phyloP scores from a whole-genome alignment of 2,113 vertebrate species.

The Prietella phreatophila region DNA sequence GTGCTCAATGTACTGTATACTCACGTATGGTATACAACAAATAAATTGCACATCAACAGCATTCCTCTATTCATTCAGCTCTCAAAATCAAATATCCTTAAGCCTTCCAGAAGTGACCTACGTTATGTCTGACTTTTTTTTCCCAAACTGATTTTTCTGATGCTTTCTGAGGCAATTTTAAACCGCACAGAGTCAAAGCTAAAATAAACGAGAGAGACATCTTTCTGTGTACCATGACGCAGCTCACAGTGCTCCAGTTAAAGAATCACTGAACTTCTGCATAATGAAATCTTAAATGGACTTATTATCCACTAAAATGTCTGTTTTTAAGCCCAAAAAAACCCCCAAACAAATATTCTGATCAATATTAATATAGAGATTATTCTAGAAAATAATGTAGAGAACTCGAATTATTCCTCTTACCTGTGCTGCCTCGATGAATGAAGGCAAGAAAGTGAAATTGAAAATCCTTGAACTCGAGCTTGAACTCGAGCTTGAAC shows the following conservation, averaged over 20 bases:
- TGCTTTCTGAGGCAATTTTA: neutral
- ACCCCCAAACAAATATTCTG: neutral
- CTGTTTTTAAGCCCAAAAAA: neutral
- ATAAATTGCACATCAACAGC: neutral
- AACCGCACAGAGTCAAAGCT: neutral
- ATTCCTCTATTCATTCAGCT: neutral
- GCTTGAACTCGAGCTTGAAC: neutral
- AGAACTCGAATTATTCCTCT: neutral
- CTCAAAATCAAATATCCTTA: neutral
- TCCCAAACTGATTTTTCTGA: neutral
- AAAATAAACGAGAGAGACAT: neutral
- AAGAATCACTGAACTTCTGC: neutral
- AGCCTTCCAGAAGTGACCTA: neutral
- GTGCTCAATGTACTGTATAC: too few species aligned
- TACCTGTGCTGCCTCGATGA: constrained; percentile 3
- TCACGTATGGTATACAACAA: neutral
- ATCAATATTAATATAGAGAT: neutral
- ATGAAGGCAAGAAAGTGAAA: constrained; percentile 29
- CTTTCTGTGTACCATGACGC: neutral
- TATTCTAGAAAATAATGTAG: neutral
- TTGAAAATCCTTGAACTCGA: neutral
- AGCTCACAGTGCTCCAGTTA: neutral
- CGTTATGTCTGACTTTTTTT: neutral
- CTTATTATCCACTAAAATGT: neutral
- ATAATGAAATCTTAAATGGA: neutral